Evolutionary conservation across 2,888 invertebrate species (phyloP), one percentile per base, ranked within the genome.

Genomic region (Charanyca ferruginea): DNA sequence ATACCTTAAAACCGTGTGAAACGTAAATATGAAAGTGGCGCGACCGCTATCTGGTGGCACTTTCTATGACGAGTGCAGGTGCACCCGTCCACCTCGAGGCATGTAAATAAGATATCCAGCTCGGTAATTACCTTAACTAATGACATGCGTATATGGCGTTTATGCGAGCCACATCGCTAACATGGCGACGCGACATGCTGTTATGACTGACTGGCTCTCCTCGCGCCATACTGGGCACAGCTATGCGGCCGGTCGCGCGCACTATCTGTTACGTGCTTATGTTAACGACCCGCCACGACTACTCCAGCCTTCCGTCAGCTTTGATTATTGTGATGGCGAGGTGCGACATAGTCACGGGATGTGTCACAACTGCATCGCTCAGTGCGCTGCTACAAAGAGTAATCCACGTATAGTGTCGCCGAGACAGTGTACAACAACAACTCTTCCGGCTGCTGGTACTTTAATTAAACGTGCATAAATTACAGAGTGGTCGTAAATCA

Each of bases 391-490:
- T 65, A 51, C 52, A 55, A 68, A 70, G 77, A 72, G 61, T 71
- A 66, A 69, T 66, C 73, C 70, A 58, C 77, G 73, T 76, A 63
- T 58, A 71, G 61, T 66, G 61, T 54, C 58, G 54, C 54, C 25
- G 52, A 53, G 61, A 58, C 73, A 55, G 55, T 69, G 73, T 66
- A 73, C 80, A 60, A 66, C 72, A 67, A 51, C 78, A 59, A 76
- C 63, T 88, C 91, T 93, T 93, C 93, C 93, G 92, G 89, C 92
- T 91, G 86, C 86, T 87, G 87, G 87, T 89, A 91, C 94, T 94
- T 93, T 93, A 94, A 94, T 93, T 93, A 94, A 93, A 93, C 92
- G 86, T 74, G 86, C 91, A 92, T 93, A 93, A 93, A 93, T 93
- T 90, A 93, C 86, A 70, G 62, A 61, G 64, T 71, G 72, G 74